These are phyloP conservation scores for Portevinia maculata DNA, from an alignment of 2,888 invertebrate genomes.

Conservation along the genomic window DNA sequence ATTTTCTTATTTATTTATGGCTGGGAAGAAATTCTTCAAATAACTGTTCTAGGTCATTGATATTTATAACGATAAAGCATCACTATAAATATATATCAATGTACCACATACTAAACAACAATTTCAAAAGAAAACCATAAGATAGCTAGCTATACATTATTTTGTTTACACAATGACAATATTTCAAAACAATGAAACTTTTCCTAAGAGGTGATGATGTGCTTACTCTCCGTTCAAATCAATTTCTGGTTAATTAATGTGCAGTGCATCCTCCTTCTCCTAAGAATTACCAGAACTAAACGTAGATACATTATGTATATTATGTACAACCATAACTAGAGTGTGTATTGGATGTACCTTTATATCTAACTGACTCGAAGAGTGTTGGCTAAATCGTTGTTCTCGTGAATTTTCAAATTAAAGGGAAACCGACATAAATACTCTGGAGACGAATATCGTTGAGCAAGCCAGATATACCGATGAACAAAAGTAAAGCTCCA, in stretches of 20 bases:
- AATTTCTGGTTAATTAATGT: conserved; percentile 51
- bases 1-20: conserved; percentile 47
- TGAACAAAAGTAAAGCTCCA: conserved; percentile 67
- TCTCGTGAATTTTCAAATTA: conserved; percentile 68
- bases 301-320: neutral
- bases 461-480: conserved; percentile 61
- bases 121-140: neutral
- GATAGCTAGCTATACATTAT: neutral
- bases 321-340: neutral
- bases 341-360: conserved; percentile 14
- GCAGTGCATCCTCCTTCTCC: conserved; percentile 5
- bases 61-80: conserved; percentile 41
- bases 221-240: conserved; percentile 35
- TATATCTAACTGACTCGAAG: conserved; percentile 36
- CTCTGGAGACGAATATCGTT: conserved; percentile 66
- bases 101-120: neutral
- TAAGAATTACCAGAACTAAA: conserved; percentile 19
- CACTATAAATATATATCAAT: neutral
- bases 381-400: conserved; percentile 28
- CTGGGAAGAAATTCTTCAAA: conserved; percentile 17
- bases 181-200: conserved; percentile 43
- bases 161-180: conserved; percentile 3
- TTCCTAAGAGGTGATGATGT: conserved; percentile 44
- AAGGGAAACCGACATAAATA: conserved; percentile 45
- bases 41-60: conserved; percentile 19